Base-by-base conservation (phyloP, 2,888 invertebrate species). In the Diarsia rubi region DNA sequence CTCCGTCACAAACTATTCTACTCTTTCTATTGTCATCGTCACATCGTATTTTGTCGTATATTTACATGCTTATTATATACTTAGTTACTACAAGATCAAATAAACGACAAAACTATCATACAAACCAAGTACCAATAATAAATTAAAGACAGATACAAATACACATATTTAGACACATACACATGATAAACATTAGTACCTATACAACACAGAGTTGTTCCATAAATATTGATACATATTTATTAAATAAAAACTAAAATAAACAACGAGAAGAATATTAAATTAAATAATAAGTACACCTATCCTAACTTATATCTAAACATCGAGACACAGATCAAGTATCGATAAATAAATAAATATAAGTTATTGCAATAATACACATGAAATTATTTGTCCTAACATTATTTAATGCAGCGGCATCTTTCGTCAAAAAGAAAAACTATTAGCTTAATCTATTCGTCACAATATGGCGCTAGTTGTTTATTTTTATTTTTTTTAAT, bases 11-110 rank as follows among this genome's bases (percentile, higher is more conserved):
- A 62, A 74, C 52, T 87, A 87, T 75, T 79, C 91, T 94, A 94
- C 82, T 73, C 72, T 85, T 92, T 88, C 88, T 95, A 96, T 96
- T 96, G 95, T 96, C 96, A 93, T 95, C 84, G 95, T 95, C 95
- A 95, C 96, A 85, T 91, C 86, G 83, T 82, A 83, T 86, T 88
- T 80, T 75, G 37, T 71, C 57, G 21, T 79, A 79, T 80, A 88
- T 80, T 66, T 82, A 86, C 76, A 86, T 57, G 19, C 59, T 59
- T 85, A 57, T 45, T 69, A 65, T 11, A 0, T 54, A 76, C 24
- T 59, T 63, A 59, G 3, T 44, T 3, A 57, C 21, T 60, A 27
- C 16, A 66, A 6, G 5, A 63, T n/a, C 24, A 21, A 57, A 31
- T 12, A 65, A 69, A 45, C 16, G 14, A 21, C 8, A 31, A 9